Base-by-base conservation (phyloP, 2,113 vertebrate genomes). In the Protomyctophum bolini region DNA sequence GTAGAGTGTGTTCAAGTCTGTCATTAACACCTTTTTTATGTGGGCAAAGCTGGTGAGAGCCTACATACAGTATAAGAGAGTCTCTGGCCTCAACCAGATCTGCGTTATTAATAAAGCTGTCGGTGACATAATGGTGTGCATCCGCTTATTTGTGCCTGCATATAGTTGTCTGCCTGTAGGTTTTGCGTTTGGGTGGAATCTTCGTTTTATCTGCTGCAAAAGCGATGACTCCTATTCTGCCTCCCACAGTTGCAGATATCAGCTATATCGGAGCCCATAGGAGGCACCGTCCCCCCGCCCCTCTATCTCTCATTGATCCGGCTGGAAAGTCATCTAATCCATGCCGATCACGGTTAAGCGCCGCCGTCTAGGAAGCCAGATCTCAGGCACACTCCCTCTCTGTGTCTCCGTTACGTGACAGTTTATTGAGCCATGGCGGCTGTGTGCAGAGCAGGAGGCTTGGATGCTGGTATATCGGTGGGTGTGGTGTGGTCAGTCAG, bases 261-360 rank as follows among this genome's bases (percentile, higher is more conserved):
- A 62, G 70, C 79, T 52, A 65, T 86, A 65, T 86, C 73, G 48
- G 74, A 75, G 76, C 82, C 76, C 8, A 6, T 72, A 49, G 80
- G 72, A 82, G 70, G 81, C 69, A 77, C 76, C 65, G 72, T 63
- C 21, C 21, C 21, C 50, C 65, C 70, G 63, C 75, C n/a, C 56
- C 68, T 65, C 72, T 63, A 58, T 63, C 57, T 78, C 72, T 63
- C 71, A 91, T 87, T 65, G 86, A 89, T 90, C 76, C 72, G 55
- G 6, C 58, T 7, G 33, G 58, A 79, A 76, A 67, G 72, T 79
- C 82, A 63, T 78, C 56, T 86, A 82, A 86, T 87, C 84, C 81
- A 84, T 82, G 80, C 65, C 75, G 81, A 84, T 86, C 78, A 55
- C 77, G 70, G 68, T 64, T 69, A 67, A 67, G 73, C 71, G 59